A percentile compares a stretch with the other conserved stretches of the same genome.
These are phyloP conservation scores for Conus betulinus DNA, from an alignment of 1,140 invertebrate species.

Conservation along the genomic window DNA sequence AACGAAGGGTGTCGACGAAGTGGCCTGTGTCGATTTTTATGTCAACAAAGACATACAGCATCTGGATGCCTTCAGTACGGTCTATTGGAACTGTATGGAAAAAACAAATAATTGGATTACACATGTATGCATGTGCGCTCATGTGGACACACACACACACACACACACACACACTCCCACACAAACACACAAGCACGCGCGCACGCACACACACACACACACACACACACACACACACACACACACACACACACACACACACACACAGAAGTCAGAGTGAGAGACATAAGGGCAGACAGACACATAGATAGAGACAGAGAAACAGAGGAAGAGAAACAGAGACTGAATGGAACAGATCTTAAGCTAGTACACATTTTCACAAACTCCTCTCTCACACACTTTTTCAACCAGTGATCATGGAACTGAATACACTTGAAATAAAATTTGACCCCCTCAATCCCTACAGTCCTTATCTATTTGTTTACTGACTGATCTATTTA, in stretches of 20 bases:
- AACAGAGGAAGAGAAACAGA: too few relatives aligned
- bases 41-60: constrained; percentile 97
- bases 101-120: neutral
- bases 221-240: neutral
- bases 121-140: neutral
- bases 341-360: too few relatives aligned
- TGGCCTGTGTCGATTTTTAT: constrained; percentile 92
- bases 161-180: neutral
- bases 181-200: neutral
- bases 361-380: too few relatives aligned
- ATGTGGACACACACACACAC: neutral
- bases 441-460: too few relatives aligned
- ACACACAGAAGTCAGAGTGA: too few relatives aligned
- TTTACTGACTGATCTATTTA: too few relatives aligned
- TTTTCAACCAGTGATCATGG: too few relatives aligned
- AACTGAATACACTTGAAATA: too few relatives aligned
- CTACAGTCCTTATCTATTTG: too few relatives aligned
- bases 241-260: neutral
- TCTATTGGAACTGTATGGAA: constrained; percentile 87
- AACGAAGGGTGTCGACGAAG: constrained; percentile 91
- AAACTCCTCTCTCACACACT: too few relatives aligned
- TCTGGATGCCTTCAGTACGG: constrained; percentile 90
- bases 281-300: too few relatives aligned
- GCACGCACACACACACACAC: neutral
- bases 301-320: too few relatives aligned